Percentiles rank a stretch among this genome's conserved stretches.
Evolutionary conservation across 2,888 invertebrate genomes (phyloP).

Genomic region (Pyrrhosoma nymphula): DNA sequence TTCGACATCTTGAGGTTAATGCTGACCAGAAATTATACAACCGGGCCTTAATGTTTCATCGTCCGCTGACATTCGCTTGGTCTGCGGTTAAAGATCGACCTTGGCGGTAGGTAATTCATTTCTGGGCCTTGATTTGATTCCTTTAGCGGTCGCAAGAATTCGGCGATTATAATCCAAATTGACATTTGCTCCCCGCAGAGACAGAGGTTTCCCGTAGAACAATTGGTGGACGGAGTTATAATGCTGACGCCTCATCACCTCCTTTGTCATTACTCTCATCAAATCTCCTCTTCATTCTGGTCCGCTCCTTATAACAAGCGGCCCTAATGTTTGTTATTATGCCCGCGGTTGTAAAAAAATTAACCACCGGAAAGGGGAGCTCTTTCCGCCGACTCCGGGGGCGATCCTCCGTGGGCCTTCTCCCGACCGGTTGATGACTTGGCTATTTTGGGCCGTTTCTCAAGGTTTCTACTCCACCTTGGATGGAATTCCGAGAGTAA

Average conservation of each 20-base stretch:
- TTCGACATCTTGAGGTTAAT: too few relatives aligned
- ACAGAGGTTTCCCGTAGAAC: background rate
- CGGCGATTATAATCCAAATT: background rate
- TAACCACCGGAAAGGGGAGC: constrained; percentile 3
- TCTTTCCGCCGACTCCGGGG: background rate
- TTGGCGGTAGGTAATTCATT: background rate
- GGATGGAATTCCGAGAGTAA: constrained; percentile 18
- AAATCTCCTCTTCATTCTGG: background rate
- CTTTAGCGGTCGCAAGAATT: background rate
- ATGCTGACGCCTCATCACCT: background rate
- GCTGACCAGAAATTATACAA: too few relatives aligned
- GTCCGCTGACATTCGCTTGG: background rate
- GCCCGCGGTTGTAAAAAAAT: background rate
- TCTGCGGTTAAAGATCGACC: background rate
- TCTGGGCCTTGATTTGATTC: background rate
- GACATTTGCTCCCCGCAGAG: background rate
- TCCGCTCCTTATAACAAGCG: background rate
- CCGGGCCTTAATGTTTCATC: background rate
- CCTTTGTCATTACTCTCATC: background rate
- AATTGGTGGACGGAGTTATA: background rate
- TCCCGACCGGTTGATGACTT: constrained; percentile 2
- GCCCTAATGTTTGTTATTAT: background rate
- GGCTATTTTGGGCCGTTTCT: constrained; percentile 30
- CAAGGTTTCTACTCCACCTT: constrained; percentile 40
- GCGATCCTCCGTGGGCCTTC: background rate